Conservation (phyloP, 2,113 vertebrate species). For the Miniopterus natalensis region DNA sequence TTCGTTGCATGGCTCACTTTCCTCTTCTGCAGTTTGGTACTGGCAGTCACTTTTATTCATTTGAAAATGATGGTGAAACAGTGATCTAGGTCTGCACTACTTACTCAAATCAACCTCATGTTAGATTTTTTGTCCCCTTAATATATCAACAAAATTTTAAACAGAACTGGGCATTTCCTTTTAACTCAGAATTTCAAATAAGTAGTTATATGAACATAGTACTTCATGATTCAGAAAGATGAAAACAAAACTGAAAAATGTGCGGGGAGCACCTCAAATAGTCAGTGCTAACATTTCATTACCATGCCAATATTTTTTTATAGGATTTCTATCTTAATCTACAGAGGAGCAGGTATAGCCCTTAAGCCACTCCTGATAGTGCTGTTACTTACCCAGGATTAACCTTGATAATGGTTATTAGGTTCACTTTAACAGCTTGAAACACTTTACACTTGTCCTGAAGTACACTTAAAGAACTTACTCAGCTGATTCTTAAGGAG, state of each 20-base stretch:
- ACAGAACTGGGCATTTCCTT: slow-evolving; percentile 21
- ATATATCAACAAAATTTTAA: slow-evolving; percentile 48
- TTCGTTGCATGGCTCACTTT: slow-evolving; percentile 13
- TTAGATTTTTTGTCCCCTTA: neutral
- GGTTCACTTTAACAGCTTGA: slow-evolving; percentile 49
- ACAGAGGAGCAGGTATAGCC: neutral
- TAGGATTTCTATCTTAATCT: slow-evolving; percentile 9
- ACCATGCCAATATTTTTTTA: neutral
- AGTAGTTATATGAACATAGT: slow-evolving; percentile 14
- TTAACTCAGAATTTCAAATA: slow-evolving; percentile 59
- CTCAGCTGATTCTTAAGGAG: slow-evolving; percentile 64
- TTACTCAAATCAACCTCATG: neutral
- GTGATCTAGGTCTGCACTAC: neutral
- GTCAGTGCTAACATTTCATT: neutral
- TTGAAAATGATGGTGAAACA: neutral
- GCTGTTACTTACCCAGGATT: slow-evolving; percentile 50
- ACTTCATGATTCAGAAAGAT: slow-evolving; percentile 56
- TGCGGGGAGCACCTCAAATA: neutral
- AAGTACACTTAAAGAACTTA: slow-evolving; percentile 68
- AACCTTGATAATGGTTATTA: slow-evolving; percentile 53
- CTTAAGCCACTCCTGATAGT: neutral
- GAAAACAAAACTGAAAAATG: slow-evolving; percentile 36
- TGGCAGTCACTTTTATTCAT: neutral
- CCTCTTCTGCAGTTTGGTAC: neutral
- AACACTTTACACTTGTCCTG: slow-evolving; percentile 46